Evolutionary conservation across 2,113 vertebrate species (phyloP), one percentile per base, ranked within the genome.

Genomic region (Raphicerus campestris): DNA sequence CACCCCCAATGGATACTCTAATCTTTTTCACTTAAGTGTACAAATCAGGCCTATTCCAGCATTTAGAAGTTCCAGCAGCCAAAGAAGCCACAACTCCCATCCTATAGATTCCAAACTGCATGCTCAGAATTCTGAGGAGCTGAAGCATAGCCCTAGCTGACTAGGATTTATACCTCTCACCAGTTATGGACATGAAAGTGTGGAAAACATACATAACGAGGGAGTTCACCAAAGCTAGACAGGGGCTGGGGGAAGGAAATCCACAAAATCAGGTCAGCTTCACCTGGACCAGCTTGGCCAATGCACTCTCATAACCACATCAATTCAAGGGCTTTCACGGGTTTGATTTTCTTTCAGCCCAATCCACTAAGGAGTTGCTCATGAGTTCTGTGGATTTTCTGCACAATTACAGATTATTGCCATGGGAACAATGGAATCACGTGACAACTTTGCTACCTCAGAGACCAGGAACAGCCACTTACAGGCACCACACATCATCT

Each of bases 401-500:
- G 98, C 98, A 99, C 99, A 99, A 99, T 98, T 99, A 98, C 99
- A 99, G 98, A 99, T 99, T 99, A 99, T 99, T 98, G 98, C 98
- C 98, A 99, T 99, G 98, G 99, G 98, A 99, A 99, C 99, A 92
- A 97, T 84, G 96, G 98, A 98, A 98, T 98, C 99, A 99, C 96
- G 98, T 99, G 99, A 98, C 98, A 98, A 98, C 96, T 98, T 94
- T 98, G 99, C 98, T 99, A 99, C 99, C 98, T 99, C 98, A 94
- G 99, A 99, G 98, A 99, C 98, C 98, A 98, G 97, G 98, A 98
- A 98, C 97, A 98, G 98, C 97, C 98, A 98, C 98, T 99, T 98
- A 98, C 96, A 98, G 98, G 85, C 97, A 98, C 97, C 97, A 98
- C 97, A 98, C 97, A 91, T 98, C 98, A 97, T 98, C 97, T 97